Base-by-base conservation (phyloP, 30 jellyfish, hydroid and myxozoan genomes). In the Pelagia noctiluca region DNA sequence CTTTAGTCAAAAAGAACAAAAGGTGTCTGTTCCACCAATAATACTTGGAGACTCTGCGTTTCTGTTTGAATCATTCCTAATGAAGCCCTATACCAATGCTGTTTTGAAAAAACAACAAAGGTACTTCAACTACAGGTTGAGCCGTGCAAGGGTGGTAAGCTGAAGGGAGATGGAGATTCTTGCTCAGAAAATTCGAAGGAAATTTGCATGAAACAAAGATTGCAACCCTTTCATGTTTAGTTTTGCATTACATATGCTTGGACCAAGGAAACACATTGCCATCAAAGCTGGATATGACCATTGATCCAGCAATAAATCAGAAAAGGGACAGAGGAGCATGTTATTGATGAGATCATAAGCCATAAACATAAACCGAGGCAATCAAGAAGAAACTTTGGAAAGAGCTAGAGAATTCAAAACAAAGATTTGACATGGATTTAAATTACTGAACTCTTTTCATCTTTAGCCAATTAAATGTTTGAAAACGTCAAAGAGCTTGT, bases 91-190 rank as follows among this genome's bases (percentile, higher is more conserved):
- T n/a, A n/a, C n/a, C n/a, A n/a, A n/a, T n/a, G n/a, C n/a, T n/a
- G n/a, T n/a, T n/a, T n/a, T n/a, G 25, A 26, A 16, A 1, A 33
- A 29, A 26, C 37, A 31, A 33, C 86, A 81, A 50, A 42, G 76
- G 16, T 67, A 81, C 32, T 83, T 83, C 93, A 83, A 83, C 52
- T 83, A 83, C 72, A 31, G 91, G 28, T 34, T 87, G n/a, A 76
- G 91, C 74, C 82, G 96, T 25, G 86, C 88, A 0, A 5, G 91
- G 35, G 78, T 87, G 96, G 96, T 87, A 3, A 71, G 60, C 28
- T 85, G 72, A 75, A 76, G 82, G 96, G 21, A 50, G 96, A 33
- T 87, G 92, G 92, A 26, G 91, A 18, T 26, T 87, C 37, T 68
- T 87, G 34, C 30, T 49, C 54, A 16, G 72, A 28, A 87, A 87